Conservation (phyloP, 2,888 invertebrate species). For the Laspeyria flexula region DNA sequence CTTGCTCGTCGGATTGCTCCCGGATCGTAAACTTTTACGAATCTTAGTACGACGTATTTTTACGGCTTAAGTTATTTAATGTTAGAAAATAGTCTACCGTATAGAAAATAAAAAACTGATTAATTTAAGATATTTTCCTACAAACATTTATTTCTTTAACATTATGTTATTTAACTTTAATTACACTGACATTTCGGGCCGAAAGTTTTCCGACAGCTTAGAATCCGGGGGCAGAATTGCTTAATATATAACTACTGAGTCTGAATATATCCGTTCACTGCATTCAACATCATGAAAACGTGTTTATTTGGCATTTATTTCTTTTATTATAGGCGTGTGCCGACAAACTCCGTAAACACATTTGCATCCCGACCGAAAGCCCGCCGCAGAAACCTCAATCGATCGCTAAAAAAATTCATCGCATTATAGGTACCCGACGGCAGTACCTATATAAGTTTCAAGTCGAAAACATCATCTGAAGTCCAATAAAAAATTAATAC, state of each 20-base stretch:
- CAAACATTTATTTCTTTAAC: too few relatives aligned
- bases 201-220: too few relatives aligned
- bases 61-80: too few relatives aligned
- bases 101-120: too few relatives aligned
- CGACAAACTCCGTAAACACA: slow-evolving; percentile 77
- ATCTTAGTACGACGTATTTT: too few relatives aligned
- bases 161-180: too few relatives aligned
- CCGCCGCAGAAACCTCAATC: slow-evolving; percentile 82
- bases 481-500: slow-evolving; percentile 20
- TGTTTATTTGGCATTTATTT: slow-evolving; percentile 65
- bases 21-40: too few relatives aligned
- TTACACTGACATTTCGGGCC: too few relatives aligned
- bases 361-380: slow-evolving; percentile 79
- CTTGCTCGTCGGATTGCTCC: too few relatives aligned
- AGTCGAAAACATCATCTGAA: slow-evolving; percentile 42
- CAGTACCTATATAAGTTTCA: slow-evolving; percentile 71
- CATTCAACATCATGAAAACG: slow-evolving; percentile 55
- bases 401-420: slow-evolving; percentile 82
- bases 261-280: slow-evolving; percentile 53
- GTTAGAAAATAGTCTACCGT: too few relatives aligned
- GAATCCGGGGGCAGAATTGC: too few relatives aligned
- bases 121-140: too few relatives aligned
- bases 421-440: slow-evolving; percentile 75
- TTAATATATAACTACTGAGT: slow-evolving; percentile 44
- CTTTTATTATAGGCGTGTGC: slow-evolving; percentile 77